Percentiles rank a stretch among this genome's conserved stretches.
Evolutionary conservation across 1,140 invertebrate genomes (phyloP).

Genomic region (Calosoma granatense): DNA sequence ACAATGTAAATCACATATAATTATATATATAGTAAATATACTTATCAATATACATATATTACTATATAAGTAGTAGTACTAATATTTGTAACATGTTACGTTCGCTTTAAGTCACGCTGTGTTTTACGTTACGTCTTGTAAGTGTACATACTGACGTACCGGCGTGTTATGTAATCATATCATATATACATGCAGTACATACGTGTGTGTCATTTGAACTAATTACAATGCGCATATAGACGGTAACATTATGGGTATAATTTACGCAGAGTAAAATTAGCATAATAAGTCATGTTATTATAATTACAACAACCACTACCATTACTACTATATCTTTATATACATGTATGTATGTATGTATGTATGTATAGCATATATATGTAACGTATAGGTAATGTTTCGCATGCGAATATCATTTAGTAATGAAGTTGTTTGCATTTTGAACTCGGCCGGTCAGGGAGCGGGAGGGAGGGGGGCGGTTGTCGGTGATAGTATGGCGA

Average conservation of each 20-base stretch:
- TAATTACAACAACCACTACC: not conserved
- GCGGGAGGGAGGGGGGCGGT: not conserved
- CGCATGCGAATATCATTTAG: constrained; percentile 4
- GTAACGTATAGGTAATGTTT: not conserved
- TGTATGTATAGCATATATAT: not conserved
- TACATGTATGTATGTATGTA: not conserved
- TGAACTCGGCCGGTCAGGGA: not conserved
- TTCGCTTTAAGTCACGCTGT: not conserved
- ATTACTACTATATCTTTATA: not conserved
- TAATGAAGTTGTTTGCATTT: constrained; percentile 9
- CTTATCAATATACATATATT: no score
- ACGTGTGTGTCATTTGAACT: not conserved
- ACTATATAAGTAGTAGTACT: not conserved
- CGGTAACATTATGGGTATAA: not conserved
- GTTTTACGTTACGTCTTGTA: not conserved
- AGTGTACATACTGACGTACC: not conserved
- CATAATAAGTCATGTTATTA: constrained; percentile 9
- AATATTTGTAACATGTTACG: not conserved
- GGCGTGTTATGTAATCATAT: not conserved
- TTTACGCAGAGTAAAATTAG: not conserved
- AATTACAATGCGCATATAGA: constrained; percentile 1
- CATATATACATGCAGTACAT: not conserved
- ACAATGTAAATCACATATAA: no score
- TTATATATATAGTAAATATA: no score
- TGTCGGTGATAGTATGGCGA: not conserved